Percentiles rank a stretch among this genome's conserved stretches.
phyloP scores from a whole-genome alignment of 2,113 vertebrate species.

The Dissostichus mawsoni region DNA sequence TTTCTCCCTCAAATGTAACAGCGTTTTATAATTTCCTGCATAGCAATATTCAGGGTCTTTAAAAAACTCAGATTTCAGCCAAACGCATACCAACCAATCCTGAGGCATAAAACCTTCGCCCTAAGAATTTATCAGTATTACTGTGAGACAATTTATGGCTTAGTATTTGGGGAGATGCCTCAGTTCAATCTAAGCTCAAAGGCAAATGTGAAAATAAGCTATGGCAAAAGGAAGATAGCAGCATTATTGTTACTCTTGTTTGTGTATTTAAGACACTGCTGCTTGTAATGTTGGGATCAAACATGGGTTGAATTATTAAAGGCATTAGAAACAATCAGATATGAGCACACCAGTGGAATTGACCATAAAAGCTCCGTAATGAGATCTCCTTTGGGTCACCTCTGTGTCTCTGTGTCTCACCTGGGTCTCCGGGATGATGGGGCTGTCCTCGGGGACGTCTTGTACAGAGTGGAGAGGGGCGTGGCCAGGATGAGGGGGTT shows the following conservation, averaged over 20 bases:
- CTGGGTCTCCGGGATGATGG: conserved; percentile 98
- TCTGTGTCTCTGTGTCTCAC: conserved; percentile 74
- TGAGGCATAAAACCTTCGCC: conserved; percentile 45
- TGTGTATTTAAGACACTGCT: conserved; percentile 27
- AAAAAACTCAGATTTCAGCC: conserved; percentile 34
- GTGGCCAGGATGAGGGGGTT: conserved; percentile 92
- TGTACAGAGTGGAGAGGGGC: conserved; percentile 94
- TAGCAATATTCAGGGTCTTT: conserved; percentile 51
- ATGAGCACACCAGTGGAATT: conserved; percentile 1
- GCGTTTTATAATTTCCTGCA: conserved; percentile 31
- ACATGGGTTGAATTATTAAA: conserved; percentile 36
- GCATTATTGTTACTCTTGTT: conserved; percentile 35
- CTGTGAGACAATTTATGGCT: conserved; percentile 69
- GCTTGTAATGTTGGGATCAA: conserved; percentile 33
- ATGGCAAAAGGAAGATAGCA: conserved; percentile 52
- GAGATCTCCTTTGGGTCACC: neutral
- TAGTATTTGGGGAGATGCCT: conserved; percentile 64
- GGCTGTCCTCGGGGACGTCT: conserved; percentile 94
- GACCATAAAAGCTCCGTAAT: conserved; percentile 22
- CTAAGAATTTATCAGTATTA: conserved; percentile 60
- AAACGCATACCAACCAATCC: conserved; percentile 63
- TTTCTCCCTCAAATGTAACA: neutral
- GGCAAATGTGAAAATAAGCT: conserved; percentile 56
- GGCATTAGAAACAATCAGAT: conserved; percentile 38
- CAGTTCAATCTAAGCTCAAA: conserved; percentile 69